phyloP scores from a whole-genome alignment of 2,888 invertebrate species.

The Thereva unica region DNA sequence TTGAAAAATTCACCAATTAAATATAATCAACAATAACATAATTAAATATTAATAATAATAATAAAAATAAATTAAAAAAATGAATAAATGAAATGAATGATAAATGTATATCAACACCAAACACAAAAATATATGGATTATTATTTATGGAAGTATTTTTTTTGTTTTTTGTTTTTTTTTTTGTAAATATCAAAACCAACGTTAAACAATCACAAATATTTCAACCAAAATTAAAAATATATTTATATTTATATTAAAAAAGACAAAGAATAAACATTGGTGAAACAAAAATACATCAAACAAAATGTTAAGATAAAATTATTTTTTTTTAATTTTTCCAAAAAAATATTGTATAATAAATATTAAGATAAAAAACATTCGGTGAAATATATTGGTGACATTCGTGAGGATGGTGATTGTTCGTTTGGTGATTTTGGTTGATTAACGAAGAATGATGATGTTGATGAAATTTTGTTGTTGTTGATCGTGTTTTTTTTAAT shows the following conservation, averaged over 20 bases:
- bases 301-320: neutral
- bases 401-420: constrained; percentile 24
- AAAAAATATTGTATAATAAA: too few relatives aligned
- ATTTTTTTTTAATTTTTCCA: too few relatives aligned
- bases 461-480: constrained; percentile 19
- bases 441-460: constrained; percentile 8
- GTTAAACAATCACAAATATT: constrained; percentile 17
- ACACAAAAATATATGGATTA: neutral
- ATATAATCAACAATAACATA: neutral
- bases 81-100: constrained; percentile 4
- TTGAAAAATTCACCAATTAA: too few relatives aligned
- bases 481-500: constrained; percentile 15
- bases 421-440: too few relatives aligned
- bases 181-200: neutral
- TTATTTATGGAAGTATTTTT: too few relatives aligned
- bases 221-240: neutral
- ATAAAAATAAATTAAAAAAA: constrained; percentile 1
- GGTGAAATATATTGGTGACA: constrained; percentile 25
- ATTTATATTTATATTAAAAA: neutral
- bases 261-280: neutral
- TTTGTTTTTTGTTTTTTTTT: too few relatives aligned
- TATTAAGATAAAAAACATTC: constrained; percentile 15
- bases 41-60: neutral
- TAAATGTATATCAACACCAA: constrained; percentile 16
- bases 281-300: constrained; percentile 5